Base-by-base conservation (phyloP, 2,888 invertebrate genomes). In the Epiblema foenella region DNA sequence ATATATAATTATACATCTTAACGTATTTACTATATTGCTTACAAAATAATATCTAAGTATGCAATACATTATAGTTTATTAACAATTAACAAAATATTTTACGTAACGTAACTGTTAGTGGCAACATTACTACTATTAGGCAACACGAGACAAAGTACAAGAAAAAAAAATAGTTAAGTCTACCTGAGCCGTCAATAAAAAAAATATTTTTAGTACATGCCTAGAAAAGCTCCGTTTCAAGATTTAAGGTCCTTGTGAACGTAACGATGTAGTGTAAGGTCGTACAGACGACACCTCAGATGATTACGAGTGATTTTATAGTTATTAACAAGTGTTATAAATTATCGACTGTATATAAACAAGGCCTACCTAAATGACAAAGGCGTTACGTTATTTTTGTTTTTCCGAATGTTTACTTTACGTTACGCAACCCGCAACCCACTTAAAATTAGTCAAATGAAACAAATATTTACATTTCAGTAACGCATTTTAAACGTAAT, bases 1-100 rank as follows among this genome's bases (percentile, higher is more conserved):
- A 29, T 37, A 7, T 17, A 18, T 29, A 12, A 49, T 33, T 42
- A n/a, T 42, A 52, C 59, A 15, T 42, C 66, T 17, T 42, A 56
- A 65, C 54, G 11, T 29, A n/a, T 37, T 17, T 20, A 24, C 52
- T 42, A 54, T 71, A 71, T 66, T 67, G 66, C 66, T 71, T 56
- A 56, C 37, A 67, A 71, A 70, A 67, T 71, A 56, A 65, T 56
- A 46, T 57, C 42, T 57, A 24, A 24, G 24, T 24, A 46, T 24
- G 8, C 20, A 17, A 33, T 56, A n/a, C 12, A 20, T 24, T 9
- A 29, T 39, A 18, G 18, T 39, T 58, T 11, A 46, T 54, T 56
- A 60, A 60, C 24, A 24, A 46, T n/a, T 17, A 60, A 60, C 60
- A 60, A 39, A 39, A 37, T 58, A 29, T 39, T 18, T n/a, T 7